Conservation (phyloP, 1,140 invertebrate genomes). For the Rhizoglyphus robini region DNA sequence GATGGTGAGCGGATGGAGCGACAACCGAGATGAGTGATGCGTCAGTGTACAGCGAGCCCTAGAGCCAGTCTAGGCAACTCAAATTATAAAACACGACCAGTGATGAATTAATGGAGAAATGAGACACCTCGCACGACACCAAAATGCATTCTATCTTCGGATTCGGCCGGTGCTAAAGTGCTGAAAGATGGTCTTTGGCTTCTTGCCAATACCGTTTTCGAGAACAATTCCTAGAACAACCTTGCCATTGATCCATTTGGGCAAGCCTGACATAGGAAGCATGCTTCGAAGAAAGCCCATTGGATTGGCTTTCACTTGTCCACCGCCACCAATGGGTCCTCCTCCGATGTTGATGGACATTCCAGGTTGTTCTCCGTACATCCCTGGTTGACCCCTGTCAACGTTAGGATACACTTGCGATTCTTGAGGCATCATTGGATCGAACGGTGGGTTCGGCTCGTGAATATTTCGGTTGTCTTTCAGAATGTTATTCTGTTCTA, state of each 20-base stretch:
- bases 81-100: too few species aligned
- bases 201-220: constrained; percentile 27
- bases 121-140: too few species aligned
- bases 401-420: background rate
- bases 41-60: too few species aligned
- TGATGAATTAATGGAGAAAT: too few species aligned
- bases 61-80: too few species aligned
- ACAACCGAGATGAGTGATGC: too few species aligned
- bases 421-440: constrained; percentile 16
- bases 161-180: constrained; percentile 18
- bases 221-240: constrained; percentile 29
- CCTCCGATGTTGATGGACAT: constrained; percentile 19
- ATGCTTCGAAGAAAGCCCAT: constrained; percentile 26
- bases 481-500: constrained; percentile 12
- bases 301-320: constrained; percentile 24
- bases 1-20: too few species aligned
- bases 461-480: background rate
- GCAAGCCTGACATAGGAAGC: constrained; percentile 25
- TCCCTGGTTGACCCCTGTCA: background rate
- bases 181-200: constrained; percentile 15
- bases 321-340: constrained; percentile 23
- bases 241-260: constrained; percentile 28
- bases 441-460: background rate
- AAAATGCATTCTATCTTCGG: background rate
- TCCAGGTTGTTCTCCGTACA: background rate